phyloP scores from a whole-genome alignment of 2,113 vertebrate genomes.

The Nyctibius bracteatus region DNA sequence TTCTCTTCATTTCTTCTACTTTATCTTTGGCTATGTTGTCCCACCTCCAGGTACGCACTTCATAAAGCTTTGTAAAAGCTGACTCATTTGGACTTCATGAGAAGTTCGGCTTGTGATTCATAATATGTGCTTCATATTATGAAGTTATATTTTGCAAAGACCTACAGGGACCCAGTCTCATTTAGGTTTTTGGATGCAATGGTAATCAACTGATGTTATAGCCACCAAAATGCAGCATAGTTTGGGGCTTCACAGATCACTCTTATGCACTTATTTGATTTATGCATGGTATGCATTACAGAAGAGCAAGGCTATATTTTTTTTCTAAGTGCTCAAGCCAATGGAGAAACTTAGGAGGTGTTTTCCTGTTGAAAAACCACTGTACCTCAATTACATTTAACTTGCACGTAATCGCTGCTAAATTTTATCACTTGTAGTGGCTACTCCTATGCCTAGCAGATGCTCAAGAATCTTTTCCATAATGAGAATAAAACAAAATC shows the following conservation, averaged over 20 bases:
- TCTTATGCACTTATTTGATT: neutral
- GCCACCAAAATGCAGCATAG: neutral
- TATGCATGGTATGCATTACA: neutral
- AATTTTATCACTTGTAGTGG: neutral
- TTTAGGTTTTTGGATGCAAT: neutral
- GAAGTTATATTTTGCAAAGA: neutral
- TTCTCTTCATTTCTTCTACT: neutral
- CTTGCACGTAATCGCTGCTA: neutral
- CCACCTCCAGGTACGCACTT: neutral
- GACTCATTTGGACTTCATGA: neutral
- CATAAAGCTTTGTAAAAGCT: neutral
- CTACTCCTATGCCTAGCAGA: neutral
- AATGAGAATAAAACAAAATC: neutral
- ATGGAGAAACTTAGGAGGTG: neutral
- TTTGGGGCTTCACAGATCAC: neutral
- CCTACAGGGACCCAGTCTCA: neutral
- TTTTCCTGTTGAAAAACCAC: neutral
- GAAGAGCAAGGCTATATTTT: neutral
- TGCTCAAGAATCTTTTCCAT: neutral
- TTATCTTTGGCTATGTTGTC: neutral
- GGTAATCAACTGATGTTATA: neutral
- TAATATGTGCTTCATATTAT: neutral
- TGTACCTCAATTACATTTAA: neutral
- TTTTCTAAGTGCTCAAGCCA: neutral
- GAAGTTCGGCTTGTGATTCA: neutral